Base-by-base conservation (phyloP, 2,113 vertebrate species). In the Colistium nudipinnis region DNA sequence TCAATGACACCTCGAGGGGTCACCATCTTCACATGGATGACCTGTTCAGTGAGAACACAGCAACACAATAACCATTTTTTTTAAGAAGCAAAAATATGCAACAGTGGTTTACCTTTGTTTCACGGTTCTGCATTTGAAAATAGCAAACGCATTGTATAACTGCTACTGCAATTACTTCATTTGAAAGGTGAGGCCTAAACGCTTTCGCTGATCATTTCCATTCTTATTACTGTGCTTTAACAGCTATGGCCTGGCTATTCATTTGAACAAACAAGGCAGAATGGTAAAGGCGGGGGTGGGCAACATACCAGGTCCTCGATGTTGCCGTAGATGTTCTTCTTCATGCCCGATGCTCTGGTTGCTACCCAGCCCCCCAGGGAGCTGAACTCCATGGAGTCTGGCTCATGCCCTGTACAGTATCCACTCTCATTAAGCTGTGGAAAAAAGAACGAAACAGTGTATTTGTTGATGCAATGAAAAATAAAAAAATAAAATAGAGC, bases 321-420 rank as follows among this genome's bases (percentile, higher is more conserved):
- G 93, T 99, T 99, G 89, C 98, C 98, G 51, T 99, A 99, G 90
- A 98, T 93, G 86, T 98, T 99, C 87, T 99, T 99, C 92, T 99
- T 99, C 98, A 99, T 99, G 91, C 98, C 98, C 16, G 98, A 99
- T 38, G 97, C 98, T 74, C 98, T 94, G 49, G 98, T 99, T 73
- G 98, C 96, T 69, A 99, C 96, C 98, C 98, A 99, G 77, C 98
- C 97, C 65, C 98, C 98, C 45, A 99, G 88, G 20, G 97, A 97
- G 78, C 98, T 99, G 91, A 99, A 99, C 86, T 99, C 98, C 94
- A 98, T 94, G 55, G 98, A 99, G 89, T 99, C 98, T 17, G 98
- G 97, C 88, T 99, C 98, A 41, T 99, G 98, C 73, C 98, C 98
- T 49, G 96, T 98, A 87, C 97, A 99, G 90, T 97, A 99, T 64